phyloP scores from a whole-genome alignment of 2,113 vertebrate genomes.

The Odontophorus gujanensis region DNA sequence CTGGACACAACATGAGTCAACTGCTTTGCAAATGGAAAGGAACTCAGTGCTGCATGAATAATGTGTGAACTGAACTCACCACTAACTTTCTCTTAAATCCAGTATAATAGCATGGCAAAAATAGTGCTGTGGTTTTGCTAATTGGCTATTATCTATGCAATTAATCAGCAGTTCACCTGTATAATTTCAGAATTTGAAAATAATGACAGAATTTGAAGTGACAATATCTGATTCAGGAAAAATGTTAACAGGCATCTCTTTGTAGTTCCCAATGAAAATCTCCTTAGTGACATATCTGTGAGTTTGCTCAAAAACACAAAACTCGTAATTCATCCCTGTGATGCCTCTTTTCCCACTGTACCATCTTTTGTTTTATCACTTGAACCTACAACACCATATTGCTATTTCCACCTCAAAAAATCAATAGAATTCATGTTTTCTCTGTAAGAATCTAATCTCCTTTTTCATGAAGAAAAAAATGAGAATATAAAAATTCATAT shows the following conservation, averaged over 20 bases:
- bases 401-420: background rate
- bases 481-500: background rate
- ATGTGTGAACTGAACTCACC: background rate
- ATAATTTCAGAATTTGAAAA: constrained; percentile 11
- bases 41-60: background rate
- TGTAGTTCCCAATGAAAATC: background rate
- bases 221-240: background rate
- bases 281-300: background rate
- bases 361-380: background rate
- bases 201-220: background rate
- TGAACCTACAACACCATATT: background rate
- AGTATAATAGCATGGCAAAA: background rate
- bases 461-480: background rate
- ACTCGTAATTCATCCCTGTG: background rate
- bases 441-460: background rate
- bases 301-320: background rate
- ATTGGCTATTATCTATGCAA: background rate
- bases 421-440: background rate
- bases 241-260: background rate
- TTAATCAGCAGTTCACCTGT: constrained; percentile 3
- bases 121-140: background rate
- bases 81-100: background rate
- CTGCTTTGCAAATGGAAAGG: background rate
- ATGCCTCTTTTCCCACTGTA: background rate
- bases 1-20: background rate